phyloP scores from a whole-genome alignment of 2,113 vertebrate genomes.

The Crotalus tigris region DNA sequence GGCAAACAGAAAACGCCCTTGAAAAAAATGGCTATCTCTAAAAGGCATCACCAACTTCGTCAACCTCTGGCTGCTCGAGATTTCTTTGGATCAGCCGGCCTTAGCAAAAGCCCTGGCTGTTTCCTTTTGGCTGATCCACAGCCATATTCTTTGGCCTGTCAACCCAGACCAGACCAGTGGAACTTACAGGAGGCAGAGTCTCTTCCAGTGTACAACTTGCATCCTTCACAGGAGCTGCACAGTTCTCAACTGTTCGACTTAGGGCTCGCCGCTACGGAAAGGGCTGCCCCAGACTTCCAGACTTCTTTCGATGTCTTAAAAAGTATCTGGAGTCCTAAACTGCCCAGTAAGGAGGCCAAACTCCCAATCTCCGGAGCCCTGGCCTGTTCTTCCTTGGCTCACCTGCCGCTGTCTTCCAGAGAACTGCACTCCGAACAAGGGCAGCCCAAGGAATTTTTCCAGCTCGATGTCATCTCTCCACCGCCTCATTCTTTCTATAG shows the following conservation, averaged over 20 bases:
- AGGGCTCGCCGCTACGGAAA: neutral
- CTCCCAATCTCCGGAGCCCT: neutral
- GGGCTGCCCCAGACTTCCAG: conserved; percentile 4
- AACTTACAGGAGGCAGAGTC: neutral
- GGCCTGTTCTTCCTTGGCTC: neutral
- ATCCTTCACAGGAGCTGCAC: fast-evolving
- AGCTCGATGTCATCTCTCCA: neutral
- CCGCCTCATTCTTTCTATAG: neutral
- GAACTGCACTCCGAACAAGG: neutral
- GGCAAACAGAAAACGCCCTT: neutral
- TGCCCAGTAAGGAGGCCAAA: neutral
- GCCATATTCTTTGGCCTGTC: neutral
- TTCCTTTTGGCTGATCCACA: neutral
- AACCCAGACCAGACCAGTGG: neutral
- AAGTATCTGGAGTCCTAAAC: conserved; percentile 55
- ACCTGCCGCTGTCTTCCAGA: neutral
- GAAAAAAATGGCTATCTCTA: neutral
- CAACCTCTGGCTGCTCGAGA: neutral
- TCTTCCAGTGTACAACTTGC: neutral
- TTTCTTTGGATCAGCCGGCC: neutral
- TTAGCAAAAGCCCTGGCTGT: neutral
- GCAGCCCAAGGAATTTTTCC: neutral
- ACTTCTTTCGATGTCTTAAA: conserved; percentile 63
- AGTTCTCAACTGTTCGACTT: neutral
- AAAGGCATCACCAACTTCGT: neutral